A percentile compares a stretch with the other conserved stretches of the same genome.
Conservation (phyloP, 2,888 invertebrate species). For the Cosmia pyralina region DNA sequence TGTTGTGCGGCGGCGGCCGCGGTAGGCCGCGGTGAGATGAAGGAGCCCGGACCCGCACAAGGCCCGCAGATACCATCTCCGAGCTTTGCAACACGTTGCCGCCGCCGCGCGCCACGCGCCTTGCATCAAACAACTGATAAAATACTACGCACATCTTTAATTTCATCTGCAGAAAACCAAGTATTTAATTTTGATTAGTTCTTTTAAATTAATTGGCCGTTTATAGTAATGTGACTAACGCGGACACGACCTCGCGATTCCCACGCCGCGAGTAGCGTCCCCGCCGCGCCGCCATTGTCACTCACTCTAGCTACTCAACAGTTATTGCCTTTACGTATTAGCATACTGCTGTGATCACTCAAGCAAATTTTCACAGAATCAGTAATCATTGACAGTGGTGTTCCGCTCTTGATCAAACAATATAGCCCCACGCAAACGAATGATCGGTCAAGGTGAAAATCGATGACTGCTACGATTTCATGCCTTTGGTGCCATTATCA, state of each 20-base stretch:
- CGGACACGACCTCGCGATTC: slow-evolving; percentile 70
- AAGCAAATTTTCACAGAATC: slow-evolving; percentile 70
- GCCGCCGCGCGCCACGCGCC: slow-evolving; percentile 82
- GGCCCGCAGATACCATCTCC: slow-evolving; percentile 79
- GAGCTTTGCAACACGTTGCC: slow-evolving; percentile 82
- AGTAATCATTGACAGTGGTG: slow-evolving; percentile 66
- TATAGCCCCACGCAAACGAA: slow-evolving; percentile 76
- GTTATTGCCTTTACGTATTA: slow-evolving; percentile 58
- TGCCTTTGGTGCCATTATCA: slow-evolving; percentile 62
- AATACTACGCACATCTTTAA: slow-evolving; percentile 79
- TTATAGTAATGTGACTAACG: slow-evolving; percentile 39
- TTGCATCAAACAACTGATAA: slow-evolving; percentile 85
- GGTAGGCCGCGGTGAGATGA: slow-evolving; percentile 83
- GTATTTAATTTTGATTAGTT: slow-evolving; percentile 65
- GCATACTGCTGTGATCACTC: slow-evolving; percentile 72
- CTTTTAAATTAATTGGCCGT: slow-evolving; percentile 58
- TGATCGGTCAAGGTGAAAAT: slow-evolving; percentile 85
- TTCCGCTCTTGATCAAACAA: slow-evolving; percentile 79
- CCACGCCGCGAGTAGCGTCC: slow-evolving; percentile 70
- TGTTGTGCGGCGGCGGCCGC: slow-evolving; percentile 71
- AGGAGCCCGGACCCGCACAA: slow-evolving; percentile 72
- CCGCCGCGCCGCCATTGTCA: slow-evolving; percentile 58
- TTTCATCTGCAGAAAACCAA: slow-evolving; percentile 79
- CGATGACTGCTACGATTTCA: slow-evolving; percentile 82
- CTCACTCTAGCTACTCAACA: slow-evolving; percentile 43